These are phyloP conservation scores for Spongilla lacustris DNA, from an alignment of 37 sponge, comb jelly and placozoan species.

Conservation along the genomic window DNA sequence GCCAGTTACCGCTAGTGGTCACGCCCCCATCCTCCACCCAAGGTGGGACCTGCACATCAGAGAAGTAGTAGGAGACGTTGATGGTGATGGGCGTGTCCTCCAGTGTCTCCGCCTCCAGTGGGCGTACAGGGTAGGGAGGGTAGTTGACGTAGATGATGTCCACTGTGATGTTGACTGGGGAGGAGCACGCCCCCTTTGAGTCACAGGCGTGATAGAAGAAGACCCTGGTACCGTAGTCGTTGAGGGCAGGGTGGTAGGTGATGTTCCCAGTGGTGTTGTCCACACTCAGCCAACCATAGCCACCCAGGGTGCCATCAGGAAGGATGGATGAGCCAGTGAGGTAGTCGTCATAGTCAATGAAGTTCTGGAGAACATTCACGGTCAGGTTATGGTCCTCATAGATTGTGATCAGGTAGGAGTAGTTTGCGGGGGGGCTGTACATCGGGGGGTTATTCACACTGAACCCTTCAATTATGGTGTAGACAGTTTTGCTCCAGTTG, in stretches of 20 bases:
- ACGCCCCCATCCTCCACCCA: neutral
- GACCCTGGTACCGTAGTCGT: conserved; percentile 66
- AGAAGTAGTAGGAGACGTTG: conserved; percentile 59
- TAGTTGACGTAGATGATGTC: conserved; percentile 76
- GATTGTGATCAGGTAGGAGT: conserved; percentile 22
- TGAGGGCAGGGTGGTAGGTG: conserved; percentile 28
- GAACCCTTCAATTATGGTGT: conserved; percentile 49
- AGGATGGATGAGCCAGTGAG: conserved; percentile 61
- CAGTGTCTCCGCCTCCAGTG: conserved; percentile 22
- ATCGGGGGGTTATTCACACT: conserved; percentile 80
- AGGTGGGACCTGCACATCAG: conserved; percentile 77
- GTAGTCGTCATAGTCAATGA: conserved; percentile 78
- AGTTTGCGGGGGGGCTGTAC: neutral
- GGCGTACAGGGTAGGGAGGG: conserved; percentile 64
- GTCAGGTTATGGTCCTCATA: conserved; percentile 75
- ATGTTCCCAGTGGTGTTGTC: conserved; percentile 56
- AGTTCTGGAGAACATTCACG: conserved; percentile 60
- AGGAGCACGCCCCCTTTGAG: conserved; percentile 63
- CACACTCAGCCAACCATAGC: too few species aligned
- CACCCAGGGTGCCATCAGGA: too few species aligned
- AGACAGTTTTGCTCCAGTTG: conserved; percentile 53
- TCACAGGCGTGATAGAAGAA: conserved; percentile 83
- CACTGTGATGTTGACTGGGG: conserved; percentile 39
- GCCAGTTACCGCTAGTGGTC: neutral
- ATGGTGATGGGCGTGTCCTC: conserved; percentile 66